Evolutionary conservation across 2,113 vertebrate species (phyloP).

Genomic region (Myiozetetes cayanensis): DNA sequence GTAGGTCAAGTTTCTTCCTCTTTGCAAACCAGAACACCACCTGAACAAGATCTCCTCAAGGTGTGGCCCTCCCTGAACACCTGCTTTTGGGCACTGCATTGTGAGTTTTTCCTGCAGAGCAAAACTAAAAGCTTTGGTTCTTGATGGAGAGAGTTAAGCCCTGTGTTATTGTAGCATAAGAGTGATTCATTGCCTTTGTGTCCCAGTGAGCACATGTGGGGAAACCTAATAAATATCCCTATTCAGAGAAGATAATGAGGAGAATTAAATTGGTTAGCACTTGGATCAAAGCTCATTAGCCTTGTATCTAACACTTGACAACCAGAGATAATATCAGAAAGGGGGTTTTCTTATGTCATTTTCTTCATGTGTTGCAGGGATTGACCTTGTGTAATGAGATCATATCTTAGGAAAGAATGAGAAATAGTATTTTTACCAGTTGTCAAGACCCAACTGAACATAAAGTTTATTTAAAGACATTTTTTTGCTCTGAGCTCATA

Average conservation of each 20-base stretch:
- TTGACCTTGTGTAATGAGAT: slow-evolving; percentile 44
- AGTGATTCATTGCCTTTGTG: slow-evolving; percentile 15
- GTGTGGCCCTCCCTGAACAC: neutral
- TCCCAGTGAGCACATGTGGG: neutral
- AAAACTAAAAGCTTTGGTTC: slow-evolving; percentile 5
- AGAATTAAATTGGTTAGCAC: slow-evolving; percentile 39
- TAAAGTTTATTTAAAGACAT: slow-evolving; percentile 30
- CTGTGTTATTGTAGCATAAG: neutral
- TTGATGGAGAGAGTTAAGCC: neutral
- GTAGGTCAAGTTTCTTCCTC: neutral
- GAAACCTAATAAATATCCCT: slow-evolving; percentile 37
- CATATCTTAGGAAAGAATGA: slow-evolving; percentile 28
- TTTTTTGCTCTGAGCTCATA: slow-evolving; percentile 44
- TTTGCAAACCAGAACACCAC: neutral
- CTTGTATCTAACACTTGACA: slow-evolving; percentile 16
- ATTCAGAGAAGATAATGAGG: slow-evolving; percentile 37
- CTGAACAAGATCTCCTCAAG: neutral
- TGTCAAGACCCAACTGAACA: slow-evolving; percentile 38
- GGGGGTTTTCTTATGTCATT: neutral
- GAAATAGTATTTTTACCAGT: slow-evolving; percentile 22
- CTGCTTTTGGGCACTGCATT: neutral
- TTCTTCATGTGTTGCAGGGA: neutral
- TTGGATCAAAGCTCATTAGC: slow-evolving; percentile 50
- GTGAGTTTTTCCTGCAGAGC: neutral
- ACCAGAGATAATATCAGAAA: slow-evolving; percentile 35